Conservation (phyloP, 2,888 invertebrate species). For the Aphidoletes aphidimyza region DNA sequence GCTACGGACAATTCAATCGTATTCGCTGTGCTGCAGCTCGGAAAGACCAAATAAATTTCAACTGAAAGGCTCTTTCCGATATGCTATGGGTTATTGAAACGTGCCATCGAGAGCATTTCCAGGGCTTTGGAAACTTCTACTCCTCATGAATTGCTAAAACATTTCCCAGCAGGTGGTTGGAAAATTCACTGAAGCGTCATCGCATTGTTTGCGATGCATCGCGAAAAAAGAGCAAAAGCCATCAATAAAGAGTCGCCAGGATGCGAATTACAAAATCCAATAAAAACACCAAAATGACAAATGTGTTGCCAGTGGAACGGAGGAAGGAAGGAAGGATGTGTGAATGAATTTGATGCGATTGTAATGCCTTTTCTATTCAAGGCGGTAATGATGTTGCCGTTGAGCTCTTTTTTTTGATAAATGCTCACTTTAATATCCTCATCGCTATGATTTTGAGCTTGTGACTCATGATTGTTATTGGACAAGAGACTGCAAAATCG, state of each 20-base stretch:
- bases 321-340: conserved; percentile 36
- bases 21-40: background rate
- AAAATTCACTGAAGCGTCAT: background rate
- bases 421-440: too few species aligned
- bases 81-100: background rate
- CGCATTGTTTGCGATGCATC: conserved; percentile 3
- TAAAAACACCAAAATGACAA: conserved; percentile 43
- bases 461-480: too few species aligned
- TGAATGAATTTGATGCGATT: conserved; percentile 28
- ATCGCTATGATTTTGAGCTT: too few species aligned
- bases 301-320: background rate
- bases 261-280: conserved; percentile 49
- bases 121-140: too few species aligned
- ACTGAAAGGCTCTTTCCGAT: background rate
- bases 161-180: background rate
- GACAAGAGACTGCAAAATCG: too few species aligned
- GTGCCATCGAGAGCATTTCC: background rate
- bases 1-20: too few species aligned
- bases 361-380: background rate
- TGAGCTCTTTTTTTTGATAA: too few species aligned
- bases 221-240: background rate
- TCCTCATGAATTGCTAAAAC: background rate
- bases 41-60: conserved; percentile 24
- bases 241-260: conserved; percentile 42
- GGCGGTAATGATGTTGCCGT: too few species aligned